Evolutionary conservation across 2,797 vertebrate species (phyloP).

Genomic region (Anas acuta): DNA sequence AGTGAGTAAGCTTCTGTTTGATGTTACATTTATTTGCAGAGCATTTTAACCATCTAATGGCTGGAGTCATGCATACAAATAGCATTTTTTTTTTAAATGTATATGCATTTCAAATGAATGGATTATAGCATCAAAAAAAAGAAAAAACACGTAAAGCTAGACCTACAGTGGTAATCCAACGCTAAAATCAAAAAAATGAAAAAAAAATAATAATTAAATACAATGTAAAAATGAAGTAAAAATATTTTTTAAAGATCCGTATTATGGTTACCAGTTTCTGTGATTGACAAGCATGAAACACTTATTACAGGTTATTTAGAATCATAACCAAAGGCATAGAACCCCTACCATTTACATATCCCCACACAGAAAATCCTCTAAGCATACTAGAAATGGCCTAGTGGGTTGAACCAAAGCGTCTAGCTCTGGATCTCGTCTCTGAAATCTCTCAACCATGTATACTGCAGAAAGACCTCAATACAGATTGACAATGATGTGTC

Average conservation of each 20-base stretch:
- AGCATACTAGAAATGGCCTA: background rate
- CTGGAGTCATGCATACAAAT: background rate
- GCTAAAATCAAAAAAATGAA: background rate
- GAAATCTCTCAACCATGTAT: background rate
- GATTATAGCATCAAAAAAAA: background rate
- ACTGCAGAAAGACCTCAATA: background rate
- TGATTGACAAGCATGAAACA: background rate
- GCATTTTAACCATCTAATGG: background rate
- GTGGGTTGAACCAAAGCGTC: background rate
- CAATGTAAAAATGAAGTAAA: background rate
- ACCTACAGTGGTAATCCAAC: background rate
- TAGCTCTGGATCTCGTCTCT: background rate
- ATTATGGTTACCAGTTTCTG: background rate
- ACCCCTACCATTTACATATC: fast-evolving
- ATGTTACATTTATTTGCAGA: background rate
- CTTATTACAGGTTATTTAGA: background rate
- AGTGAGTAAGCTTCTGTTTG: background rate
- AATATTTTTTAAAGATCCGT: background rate
- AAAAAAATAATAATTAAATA: background rate
- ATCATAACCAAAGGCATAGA: background rate
- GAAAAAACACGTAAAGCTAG: background rate
- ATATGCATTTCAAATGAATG: background rate
- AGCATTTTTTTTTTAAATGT: background rate
- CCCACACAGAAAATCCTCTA: background rate
- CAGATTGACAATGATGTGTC: background rate